phyloP scores from a whole-genome alignment of 1,140 invertebrate genomes.

The Aphelenchoides fujianensis region DNA sequence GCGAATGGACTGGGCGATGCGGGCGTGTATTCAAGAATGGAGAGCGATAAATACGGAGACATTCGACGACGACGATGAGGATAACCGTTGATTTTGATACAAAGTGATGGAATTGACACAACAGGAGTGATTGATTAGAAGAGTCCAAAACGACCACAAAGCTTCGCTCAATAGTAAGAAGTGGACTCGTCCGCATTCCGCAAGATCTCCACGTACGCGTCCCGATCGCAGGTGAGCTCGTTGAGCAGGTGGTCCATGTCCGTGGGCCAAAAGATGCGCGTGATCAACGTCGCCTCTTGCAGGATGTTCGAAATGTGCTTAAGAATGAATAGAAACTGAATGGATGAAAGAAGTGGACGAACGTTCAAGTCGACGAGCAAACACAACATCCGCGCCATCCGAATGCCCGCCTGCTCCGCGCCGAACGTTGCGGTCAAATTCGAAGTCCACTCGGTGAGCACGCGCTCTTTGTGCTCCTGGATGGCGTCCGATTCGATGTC shows the following conservation, averaged over 20 bases:
- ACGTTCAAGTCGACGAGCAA: conserved; percentile 14
- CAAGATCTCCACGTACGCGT: conserved; percentile 5
- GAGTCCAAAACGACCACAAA: too few relatives aligned
- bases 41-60: too few relatives aligned
- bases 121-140: too few relatives aligned
- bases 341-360: too few relatives aligned
- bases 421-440: conserved; percentile 14
- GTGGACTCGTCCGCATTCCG: conserved; percentile 6
- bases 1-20: too few relatives aligned
- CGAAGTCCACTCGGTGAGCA: not conserved
- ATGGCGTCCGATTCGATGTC: conserved; percentile 1
- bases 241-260: conserved; percentile 7
- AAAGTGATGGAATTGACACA: too few relatives aligned
- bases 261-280: conserved; percentile 4
- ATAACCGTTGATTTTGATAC: too few relatives aligned
- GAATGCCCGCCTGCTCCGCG: conserved; percentile 1
- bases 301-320: conserved; percentile 16
- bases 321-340: too few relatives aligned
- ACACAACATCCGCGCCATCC: conserved; percentile 10
- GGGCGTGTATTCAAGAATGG: too few relatives aligned
- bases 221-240: conserved; percentile 3
- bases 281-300: conserved; percentile 11
- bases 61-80: too few relatives aligned
- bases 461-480: conserved; percentile 5
- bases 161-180: too few relatives aligned